phyloP scores from a whole-genome alignment of 1,140 invertebrate species.

The Bilobella aurantiaca region DNA sequence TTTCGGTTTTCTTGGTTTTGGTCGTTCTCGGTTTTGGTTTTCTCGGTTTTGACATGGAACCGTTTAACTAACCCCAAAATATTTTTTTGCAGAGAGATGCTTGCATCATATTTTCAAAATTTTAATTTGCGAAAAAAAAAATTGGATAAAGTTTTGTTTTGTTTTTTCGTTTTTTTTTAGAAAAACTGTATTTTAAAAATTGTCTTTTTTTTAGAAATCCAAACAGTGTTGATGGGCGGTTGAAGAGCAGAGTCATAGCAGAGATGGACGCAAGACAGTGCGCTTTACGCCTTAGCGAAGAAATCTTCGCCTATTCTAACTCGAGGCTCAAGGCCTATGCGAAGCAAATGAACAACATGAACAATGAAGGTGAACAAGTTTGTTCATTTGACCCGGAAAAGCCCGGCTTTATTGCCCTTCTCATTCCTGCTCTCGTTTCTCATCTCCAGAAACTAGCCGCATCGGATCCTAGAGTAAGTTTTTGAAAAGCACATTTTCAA shows the following conservation, averaged over 20 bases:
- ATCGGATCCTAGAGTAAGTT: constrained; percentile 65
- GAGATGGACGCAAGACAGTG: constrained; percentile 62
- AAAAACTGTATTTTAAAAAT: not conserved
- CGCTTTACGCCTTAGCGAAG: constrained; percentile 43
- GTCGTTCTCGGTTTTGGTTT: too few species aligned
- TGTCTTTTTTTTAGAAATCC: constrained; percentile 46
- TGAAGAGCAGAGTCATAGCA: constrained; percentile 52
- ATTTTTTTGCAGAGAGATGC: too few species aligned
- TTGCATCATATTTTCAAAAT: too few species aligned
- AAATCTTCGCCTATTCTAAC: constrained; percentile 16
- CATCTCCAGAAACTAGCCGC: constrained; percentile 69
- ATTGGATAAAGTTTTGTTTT: not conserved
- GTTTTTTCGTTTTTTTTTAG: not conserved
- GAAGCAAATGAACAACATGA: not conserved
- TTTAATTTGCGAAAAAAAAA: too few species aligned
- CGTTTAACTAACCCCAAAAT: too few species aligned
- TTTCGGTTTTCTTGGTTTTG: too few species aligned
- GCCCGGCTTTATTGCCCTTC: constrained; percentile 52
- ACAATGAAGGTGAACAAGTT: not conserved
- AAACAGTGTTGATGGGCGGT: constrained; percentile 52
- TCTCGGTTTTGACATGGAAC: too few species aligned
- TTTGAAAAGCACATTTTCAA: constrained; percentile 4
- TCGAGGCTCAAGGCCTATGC: not conserved
- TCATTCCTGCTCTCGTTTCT: constrained; percentile 66
- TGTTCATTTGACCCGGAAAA: not conserved